Conservation (phyloP, 2,888 invertebrate species). For the Heliconius charithonia region DNA sequence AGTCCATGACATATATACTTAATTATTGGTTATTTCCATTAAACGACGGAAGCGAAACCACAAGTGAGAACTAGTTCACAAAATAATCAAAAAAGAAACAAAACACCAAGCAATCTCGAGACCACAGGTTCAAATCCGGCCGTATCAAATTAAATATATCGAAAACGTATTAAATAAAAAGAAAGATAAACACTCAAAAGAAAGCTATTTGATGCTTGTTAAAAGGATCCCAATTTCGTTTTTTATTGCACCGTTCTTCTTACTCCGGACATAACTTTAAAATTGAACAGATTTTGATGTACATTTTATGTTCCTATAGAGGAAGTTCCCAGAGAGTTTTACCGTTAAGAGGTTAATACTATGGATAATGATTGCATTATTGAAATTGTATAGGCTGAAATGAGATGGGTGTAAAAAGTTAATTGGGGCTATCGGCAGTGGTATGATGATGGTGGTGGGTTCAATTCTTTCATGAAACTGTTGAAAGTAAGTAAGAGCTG, state of each 20-base stretch:
- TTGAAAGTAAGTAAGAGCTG: too few species aligned
- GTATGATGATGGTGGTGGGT: not conserved
- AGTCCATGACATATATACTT: not conserved
- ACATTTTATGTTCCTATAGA: constrained; percentile 47
- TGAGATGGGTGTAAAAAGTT: not conserved
- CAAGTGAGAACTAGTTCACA: not conserved
- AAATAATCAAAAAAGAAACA: not conserved
- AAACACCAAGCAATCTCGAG: not conserved
- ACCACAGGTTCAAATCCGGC: not conserved
- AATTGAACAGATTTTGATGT: constrained; percentile 50
- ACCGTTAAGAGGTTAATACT: constrained; percentile 32
- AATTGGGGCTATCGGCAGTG: not conserved
- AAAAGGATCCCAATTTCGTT: constrained; percentile 49
- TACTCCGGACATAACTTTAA: constrained; percentile 51
- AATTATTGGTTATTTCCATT: not conserved
- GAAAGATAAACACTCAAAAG: constrained; percentile 13
- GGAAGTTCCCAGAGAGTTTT: constrained; percentile 45
- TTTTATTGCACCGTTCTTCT: constrained; percentile 48
- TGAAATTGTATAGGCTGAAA: constrained; percentile 20
- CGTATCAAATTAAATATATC: not conserved
- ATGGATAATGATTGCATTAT: constrained; percentile 35
- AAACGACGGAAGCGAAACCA: not conserved
- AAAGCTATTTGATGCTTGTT: constrained; percentile 40
- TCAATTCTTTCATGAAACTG: not conserved
- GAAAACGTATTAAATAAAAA: not conserved